Conservation (phyloP, 2,888 invertebrate genomes). For the Rhamphomyia laevipes region DNA sequence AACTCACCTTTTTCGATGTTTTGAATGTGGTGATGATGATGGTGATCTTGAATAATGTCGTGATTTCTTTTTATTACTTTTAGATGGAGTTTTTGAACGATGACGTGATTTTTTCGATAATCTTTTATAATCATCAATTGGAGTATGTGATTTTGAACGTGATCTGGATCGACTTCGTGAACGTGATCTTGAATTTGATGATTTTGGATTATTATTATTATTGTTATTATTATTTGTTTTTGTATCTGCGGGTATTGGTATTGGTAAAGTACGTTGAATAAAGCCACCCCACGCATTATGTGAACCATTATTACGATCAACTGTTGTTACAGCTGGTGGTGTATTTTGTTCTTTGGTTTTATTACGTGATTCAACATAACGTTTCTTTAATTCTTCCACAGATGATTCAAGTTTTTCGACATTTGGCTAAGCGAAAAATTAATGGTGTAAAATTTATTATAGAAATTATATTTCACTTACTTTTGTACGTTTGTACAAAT, state of each 20-base stretch:
- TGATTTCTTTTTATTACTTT: conserved; percentile 33
- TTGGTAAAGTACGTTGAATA: conserved; percentile 42
- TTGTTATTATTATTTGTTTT: conserved; percentile 20
- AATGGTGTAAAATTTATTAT: not conserved
- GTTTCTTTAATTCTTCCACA: conserved; percentile 59
- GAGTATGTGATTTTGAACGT: conserved; percentile 27
- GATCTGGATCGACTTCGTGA: conserved; percentile 21
- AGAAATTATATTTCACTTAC: conserved; percentile 39
- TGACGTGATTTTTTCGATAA: conserved; percentile 19
- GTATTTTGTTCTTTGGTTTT: conserved; percentile 34
- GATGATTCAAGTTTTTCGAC: conserved; percentile 60
- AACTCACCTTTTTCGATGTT: conserved; percentile 33
- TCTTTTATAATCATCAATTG: conserved; percentile 17
- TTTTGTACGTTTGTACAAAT: conserved; percentile 71
- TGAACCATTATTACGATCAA: conserved; percentile 46
- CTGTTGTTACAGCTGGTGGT: conserved; percentile 36
- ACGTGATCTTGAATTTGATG: conserved; percentile 29
- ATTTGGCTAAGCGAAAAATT: conserved; percentile 42
- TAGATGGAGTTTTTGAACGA: conserved; percentile 21
- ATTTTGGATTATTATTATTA: conserved; percentile 26
- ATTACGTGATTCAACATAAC: conserved; percentile 45
- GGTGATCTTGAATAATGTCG: conserved; percentile 31
- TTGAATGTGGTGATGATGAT: conserved; percentile 34
- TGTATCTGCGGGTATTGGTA: conserved; percentile 25
- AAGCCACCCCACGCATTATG: conserved; percentile 59